Conservation (phyloP, 2,797 vertebrate genomes). For the Antrozous pallidus region DNA sequence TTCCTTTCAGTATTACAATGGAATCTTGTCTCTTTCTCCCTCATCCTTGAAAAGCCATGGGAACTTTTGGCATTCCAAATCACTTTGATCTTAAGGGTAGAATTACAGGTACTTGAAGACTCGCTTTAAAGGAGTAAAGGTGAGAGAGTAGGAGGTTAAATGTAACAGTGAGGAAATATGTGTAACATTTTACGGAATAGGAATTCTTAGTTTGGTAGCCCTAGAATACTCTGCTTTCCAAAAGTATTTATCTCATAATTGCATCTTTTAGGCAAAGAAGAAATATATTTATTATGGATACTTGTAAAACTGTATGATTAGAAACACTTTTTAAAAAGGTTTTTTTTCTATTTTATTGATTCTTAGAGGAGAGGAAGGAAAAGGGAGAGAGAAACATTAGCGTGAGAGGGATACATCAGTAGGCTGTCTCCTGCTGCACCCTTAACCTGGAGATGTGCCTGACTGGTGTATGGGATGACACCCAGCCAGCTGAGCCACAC, state of each 20-base stretch:
- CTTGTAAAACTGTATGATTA: background rate
- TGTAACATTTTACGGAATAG: background rate
- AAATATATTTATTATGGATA: background rate
- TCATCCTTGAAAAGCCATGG: background rate
- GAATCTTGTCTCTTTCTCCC: background rate
- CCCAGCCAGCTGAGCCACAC: background rate
- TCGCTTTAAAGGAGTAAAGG: slow-evolving; percentile 6
- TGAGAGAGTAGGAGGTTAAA: background rate
- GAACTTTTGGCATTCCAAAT: background rate
- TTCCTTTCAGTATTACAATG: background rate
- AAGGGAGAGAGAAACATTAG: background rate
- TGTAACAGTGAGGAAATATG: background rate
- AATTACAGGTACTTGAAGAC: background rate
- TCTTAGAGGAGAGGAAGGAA: background rate
- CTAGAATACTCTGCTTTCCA: background rate
- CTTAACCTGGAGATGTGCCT: background rate
- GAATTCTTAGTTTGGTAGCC: slow-evolving; percentile 32
- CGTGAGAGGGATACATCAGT: background rate
- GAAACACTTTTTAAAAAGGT: background rate
- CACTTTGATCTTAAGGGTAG: background rate
- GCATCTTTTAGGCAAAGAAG: background rate
- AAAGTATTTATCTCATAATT: slow-evolving; percentile 33
- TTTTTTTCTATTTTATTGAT: background rate
- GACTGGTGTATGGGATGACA: background rate
- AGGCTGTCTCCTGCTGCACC: background rate